A percentile compares a stretch with the other conserved stretches of the same genome.
These are phyloP conservation scores for Ypsolopha sequella DNA, from an alignment of 2,888 invertebrate species.

Conservation along the genomic window DNA sequence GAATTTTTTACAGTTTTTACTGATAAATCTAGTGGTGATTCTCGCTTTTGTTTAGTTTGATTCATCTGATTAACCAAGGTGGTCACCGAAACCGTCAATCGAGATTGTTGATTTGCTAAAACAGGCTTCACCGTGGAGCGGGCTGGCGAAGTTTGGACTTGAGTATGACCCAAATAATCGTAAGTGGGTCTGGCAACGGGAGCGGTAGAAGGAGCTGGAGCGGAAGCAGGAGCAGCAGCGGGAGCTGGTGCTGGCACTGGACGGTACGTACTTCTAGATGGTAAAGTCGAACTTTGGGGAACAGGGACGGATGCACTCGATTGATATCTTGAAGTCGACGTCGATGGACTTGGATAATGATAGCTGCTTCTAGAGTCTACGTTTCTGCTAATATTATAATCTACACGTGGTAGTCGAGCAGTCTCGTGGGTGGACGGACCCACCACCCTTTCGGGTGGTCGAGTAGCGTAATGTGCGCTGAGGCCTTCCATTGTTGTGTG, in stretches of 20 bases:
- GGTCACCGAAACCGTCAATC: constrained; percentile 63
- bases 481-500: constrained; percentile 36
- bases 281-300: constrained; percentile 37
- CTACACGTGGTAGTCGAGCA: constrained; percentile 36
- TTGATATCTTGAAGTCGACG: constrained; percentile 42
- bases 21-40: constrained; percentile 88
- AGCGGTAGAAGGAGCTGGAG: constrained; percentile 15
- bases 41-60: constrained; percentile 71
- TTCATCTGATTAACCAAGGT: constrained; percentile 61
- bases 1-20: constrained; percentile 91
- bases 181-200: constrained; percentile 39
- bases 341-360: constrained; percentile 45
- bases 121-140: constrained; percentile 45
- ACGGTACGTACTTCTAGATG: constrained; percentile 36
- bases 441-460: constrained; percentile 42
- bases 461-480: constrained; percentile 36
- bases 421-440: constrained; percentile 33
- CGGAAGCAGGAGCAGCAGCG: constrained; percentile 17
- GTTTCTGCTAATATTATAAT: constrained; percentile 38
- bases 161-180: constrained; percentile 37
- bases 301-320: constrained; percentile 32
- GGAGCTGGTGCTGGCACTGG: constrained; percentile 19
- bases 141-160: constrained; percentile 46
- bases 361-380: constrained; percentile 39
- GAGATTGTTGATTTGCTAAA: constrained; percentile 50